phyloP scores from a whole-genome alignment of 2,113 vertebrate genomes.

The Lates calcarifer region DNA sequence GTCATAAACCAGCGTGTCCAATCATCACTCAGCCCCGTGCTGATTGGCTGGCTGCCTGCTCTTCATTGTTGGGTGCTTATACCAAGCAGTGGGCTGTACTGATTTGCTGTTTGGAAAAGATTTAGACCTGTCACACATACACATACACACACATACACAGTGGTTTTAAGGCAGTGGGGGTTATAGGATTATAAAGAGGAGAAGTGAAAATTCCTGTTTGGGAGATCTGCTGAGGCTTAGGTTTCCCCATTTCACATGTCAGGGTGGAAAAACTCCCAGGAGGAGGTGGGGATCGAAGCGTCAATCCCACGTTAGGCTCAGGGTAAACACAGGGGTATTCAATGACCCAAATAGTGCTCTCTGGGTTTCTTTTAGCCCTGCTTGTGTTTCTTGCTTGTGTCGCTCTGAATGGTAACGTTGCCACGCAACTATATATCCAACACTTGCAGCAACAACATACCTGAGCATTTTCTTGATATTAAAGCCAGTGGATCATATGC shows the following conservation, averaged over 20 bases:
- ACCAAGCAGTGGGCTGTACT: conserved; percentile 60
- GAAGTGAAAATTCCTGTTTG: conserved; percentile 84
- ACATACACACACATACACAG: conserved; percentile 47
- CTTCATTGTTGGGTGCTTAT: conserved; percentile 67
- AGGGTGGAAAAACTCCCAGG: conserved; percentile 75
- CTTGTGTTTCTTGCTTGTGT: conserved; percentile 70
- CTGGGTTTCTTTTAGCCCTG: conserved; percentile 58
- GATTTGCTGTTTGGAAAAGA: conserved; percentile 81
- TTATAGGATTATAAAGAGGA: conserved; percentile 79
- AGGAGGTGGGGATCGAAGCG: conserved; percentile 68
- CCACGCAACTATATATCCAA: conserved; percentile 57
- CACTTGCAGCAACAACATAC: conserved; percentile 58
- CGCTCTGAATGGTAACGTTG: conserved; percentile 66
- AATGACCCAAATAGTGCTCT: conserved; percentile 71
- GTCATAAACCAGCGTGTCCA: conserved; percentile 71
- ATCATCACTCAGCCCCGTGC: conserved; percentile 60
- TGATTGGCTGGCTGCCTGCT: conserved; percentile 72
- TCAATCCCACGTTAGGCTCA: conserved; percentile 72
- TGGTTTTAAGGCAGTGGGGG: conserved; percentile 67
- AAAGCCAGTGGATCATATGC: conserved; percentile 54
- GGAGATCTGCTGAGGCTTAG: conserved; percentile 75
- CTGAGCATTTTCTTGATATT: conserved; percentile 45
- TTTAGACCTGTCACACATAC: conserved; percentile 80
- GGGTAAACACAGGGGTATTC: conserved; percentile 76
- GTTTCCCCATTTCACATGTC: conserved; percentile 76